A percentile compares a stretch with the other conserved stretches of the same genome.
These are phyloP conservation scores for Gisinianus flammeolus DNA, from an alignment of 2,888 invertebrate genomes.

Conservation along the genomic window DNA sequence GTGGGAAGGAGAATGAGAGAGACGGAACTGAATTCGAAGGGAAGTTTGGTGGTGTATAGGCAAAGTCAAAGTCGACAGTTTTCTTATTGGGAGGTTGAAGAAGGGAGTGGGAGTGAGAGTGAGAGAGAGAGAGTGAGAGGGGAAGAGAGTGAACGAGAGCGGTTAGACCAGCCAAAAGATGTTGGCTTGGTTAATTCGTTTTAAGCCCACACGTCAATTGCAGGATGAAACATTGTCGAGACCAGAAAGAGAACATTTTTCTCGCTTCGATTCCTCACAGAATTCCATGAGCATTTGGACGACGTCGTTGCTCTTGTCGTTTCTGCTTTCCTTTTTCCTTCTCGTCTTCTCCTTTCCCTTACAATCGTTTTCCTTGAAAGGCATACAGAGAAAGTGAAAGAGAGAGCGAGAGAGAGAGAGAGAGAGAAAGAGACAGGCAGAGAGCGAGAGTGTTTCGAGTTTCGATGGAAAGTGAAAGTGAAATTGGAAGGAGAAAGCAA, in stretches of 20 bases:
- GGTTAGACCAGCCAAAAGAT: no score
- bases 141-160: neutral
- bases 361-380: neutral
- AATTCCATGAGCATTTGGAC: no score
- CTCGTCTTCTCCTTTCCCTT: neutral
- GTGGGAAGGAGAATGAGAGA: neutral
- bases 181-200: constrained; percentile 51
- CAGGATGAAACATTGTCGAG: constrained; percentile 57
- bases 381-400: neutral
- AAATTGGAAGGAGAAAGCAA: neutral
- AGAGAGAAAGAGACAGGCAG: neutral
- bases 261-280: constrained; percentile 55
- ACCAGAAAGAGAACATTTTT: constrained; percentile 57
- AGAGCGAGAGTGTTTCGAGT: no score
- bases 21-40: neutral
- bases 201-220: constrained; percentile 57
- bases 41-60: neutral
- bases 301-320: neutral
- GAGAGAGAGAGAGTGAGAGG: neutral
- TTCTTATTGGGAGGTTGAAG: neutral
- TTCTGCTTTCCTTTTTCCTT: neutral
- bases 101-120: neutral
- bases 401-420: neutral
- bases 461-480: no score
- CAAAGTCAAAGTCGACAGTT: neutral